Evolutionary conservation across 2,888 invertebrate genomes (phyloP), one percentile per base, ranked within the genome.

Genomic region (Eretmocerus hayati): DNA sequence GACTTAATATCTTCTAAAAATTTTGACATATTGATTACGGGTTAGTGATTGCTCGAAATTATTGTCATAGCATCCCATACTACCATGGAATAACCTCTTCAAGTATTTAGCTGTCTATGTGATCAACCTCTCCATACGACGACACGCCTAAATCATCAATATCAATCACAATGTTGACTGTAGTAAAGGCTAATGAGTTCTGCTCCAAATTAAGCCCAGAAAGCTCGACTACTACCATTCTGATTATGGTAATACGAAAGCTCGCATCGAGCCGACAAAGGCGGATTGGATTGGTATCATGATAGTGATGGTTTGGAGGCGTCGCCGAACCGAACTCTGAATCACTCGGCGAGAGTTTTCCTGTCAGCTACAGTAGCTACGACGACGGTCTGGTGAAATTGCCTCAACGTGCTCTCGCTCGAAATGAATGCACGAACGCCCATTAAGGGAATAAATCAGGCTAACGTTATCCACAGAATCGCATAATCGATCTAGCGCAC

Each of bases 371-470:
- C 71, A 71, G 68, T 62, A 61, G 60, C 61, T 54, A 52, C 60
- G 62, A 62, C 52, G 62, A n/a, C 59, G 59, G 57, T 59, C 64
- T 62, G 61, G 59, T 59, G 64, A 61, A 67, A 70, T 69, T 65
- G 67, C 69, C 66, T 64, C 64, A n/a, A n/a, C n/a, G 64, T 62
- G 60, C 64, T 62, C 58, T 61, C 59, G 8, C 43, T 21, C 44
- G 60, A 70, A 69, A 70, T 70, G 69, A 69, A 70, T 69, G 67
- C 69, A 39, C 70, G 63, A 69, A 69, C 70, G 69, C 69, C 71
- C 69, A 70, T 70, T 69, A 68, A 64, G 69, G 67, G 66, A 70
- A 69, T 70, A 71, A 71, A 70, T 70, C 70, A 70, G 70, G 60
- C 63, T 58, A 64, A 67, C 62, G 69, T 68, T 70, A 70, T 66